Conservation (phyloP, 35 echinoderm and acorn worm species). For the Ophiothrix spiculata region DNA sequence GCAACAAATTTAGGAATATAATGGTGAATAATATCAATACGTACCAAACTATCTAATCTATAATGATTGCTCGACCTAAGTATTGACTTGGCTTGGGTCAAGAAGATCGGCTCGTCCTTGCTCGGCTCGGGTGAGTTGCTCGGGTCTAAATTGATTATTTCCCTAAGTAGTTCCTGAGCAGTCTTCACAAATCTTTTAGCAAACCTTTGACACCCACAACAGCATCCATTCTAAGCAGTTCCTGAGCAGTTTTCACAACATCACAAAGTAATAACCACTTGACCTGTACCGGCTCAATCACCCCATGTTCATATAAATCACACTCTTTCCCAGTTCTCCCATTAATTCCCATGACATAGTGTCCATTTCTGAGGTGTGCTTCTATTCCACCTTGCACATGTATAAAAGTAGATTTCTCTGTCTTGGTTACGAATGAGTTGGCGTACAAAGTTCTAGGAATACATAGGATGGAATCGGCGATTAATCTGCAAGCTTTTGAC, state of each 20-base stretch:
- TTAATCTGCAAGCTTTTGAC: background rate
- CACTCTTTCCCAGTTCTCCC: slow-evolving; percentile 5
- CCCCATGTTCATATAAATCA: background rate
- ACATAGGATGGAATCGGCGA: background rate
- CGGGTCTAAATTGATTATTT: too few relatives aligned
- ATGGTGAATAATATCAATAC: too few relatives aligned
- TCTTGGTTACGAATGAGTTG: slow-evolving; percentile 3
- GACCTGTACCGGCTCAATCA: background rate
- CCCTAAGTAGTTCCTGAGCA: background rate
- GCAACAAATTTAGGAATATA: too few relatives aligned
- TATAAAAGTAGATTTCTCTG: background rate
- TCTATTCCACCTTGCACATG: background rate
- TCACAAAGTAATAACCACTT: slow-evolving; percentile 12
- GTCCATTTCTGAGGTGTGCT: background rate
- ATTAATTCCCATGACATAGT: background rate
- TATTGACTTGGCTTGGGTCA: too few relatives aligned
- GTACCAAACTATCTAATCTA: too few relatives aligned
- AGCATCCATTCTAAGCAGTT: slow-evolving; percentile 20
- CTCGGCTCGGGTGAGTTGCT: too few relatives aligned
- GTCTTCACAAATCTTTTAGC: background rate
- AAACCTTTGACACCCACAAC: slow-evolving; percentile 21
- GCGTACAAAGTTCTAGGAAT: slow-evolving; percentile 16
- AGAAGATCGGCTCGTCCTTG: too few relatives aligned
- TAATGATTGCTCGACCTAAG: too few relatives aligned
- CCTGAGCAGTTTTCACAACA: background rate